Evolutionary conservation across 2,797 vertebrate species (phyloP).

Genomic region (Tapera naevia): DNA sequence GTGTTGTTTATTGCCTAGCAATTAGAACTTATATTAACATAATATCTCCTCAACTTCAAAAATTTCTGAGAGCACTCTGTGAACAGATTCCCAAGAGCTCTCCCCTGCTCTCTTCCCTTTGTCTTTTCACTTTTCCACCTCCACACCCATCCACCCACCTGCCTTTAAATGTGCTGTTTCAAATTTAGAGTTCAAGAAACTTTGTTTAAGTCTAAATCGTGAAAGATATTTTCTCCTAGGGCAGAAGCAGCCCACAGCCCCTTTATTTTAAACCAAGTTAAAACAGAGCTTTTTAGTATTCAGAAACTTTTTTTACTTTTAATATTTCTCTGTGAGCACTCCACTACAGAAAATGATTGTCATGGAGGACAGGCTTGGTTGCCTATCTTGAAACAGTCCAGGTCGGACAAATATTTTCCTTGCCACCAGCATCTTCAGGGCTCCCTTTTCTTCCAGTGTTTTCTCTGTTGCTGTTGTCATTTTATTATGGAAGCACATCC

Average conservation of each 20-base stretch:
- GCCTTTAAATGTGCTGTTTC: conserved; percentile 73
- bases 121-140: conserved; percentile 74
- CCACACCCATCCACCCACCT: conserved; percentile 76
- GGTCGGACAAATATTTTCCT: background rate
- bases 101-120: conserved; percentile 67
- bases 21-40: conserved; percentile 75
- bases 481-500: background rate
- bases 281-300: background rate
- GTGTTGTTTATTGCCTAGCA: conserved; percentile 76
- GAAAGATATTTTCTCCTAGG: conserved; percentile 51
- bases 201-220: conserved; percentile 72
- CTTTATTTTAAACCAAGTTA: conserved; percentile 48
- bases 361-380: background rate
- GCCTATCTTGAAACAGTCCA: background rate
- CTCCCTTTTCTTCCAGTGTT: background rate
- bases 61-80: conserved; percentile 37
- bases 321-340: background rate
- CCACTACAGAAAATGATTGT: background rate
- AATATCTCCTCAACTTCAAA: conserved; percentile 66
- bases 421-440: background rate
- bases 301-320: conserved; percentile 29
- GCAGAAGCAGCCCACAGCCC: conserved; percentile 43
- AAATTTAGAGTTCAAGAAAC: conserved; percentile 77
- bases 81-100: conserved; percentile 68
- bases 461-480: background rate